Percentiles rank a stretch among this genome's conserved stretches.
phyloP scores from a whole-genome alignment of 2,113 vertebrate genomes.

The Dasyornis broadbenti region DNA sequence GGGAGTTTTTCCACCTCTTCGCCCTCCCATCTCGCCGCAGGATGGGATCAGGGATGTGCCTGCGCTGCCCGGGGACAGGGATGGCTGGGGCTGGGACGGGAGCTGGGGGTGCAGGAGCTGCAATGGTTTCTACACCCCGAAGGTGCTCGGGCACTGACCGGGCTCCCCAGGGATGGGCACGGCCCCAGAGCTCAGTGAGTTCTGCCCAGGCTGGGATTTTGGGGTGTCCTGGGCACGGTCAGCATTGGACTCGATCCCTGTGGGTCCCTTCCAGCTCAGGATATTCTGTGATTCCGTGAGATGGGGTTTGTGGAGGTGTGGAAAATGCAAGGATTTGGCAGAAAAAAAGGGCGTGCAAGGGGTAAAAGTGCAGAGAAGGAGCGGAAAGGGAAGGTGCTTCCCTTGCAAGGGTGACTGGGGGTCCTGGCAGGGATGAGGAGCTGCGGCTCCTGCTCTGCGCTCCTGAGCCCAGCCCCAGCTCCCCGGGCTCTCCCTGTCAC shows the following conservation, averaged over 20 bases:
- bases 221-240: background rate
- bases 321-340: background rate
- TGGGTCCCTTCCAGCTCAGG: background rate
- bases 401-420: background rate
- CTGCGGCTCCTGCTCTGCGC: background rate
- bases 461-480: too few species aligned
- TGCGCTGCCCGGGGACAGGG: rapidly evolving
- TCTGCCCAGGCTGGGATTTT: background rate
- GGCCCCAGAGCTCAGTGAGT: rapidly evolving
- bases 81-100: background rate
- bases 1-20: background rate
- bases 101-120: rapidly evolving
- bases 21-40: background rate
- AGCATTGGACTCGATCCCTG: background rate
- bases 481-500: background rate
- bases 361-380: background rate
- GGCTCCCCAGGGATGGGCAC: background rate
- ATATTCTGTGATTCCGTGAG: rapidly evolving
- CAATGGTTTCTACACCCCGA: rapidly evolving
- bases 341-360: rapidly evolving
- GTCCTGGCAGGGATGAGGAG: background rate
- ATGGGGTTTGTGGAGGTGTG: background rate
- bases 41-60: background rate
- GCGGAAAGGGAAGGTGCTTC: background rate
- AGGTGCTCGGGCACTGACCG: background rate